Base-by-base conservation (phyloP, 2,113 vertebrate genomes). In the Petrocephalus microphthalmus region DNA sequence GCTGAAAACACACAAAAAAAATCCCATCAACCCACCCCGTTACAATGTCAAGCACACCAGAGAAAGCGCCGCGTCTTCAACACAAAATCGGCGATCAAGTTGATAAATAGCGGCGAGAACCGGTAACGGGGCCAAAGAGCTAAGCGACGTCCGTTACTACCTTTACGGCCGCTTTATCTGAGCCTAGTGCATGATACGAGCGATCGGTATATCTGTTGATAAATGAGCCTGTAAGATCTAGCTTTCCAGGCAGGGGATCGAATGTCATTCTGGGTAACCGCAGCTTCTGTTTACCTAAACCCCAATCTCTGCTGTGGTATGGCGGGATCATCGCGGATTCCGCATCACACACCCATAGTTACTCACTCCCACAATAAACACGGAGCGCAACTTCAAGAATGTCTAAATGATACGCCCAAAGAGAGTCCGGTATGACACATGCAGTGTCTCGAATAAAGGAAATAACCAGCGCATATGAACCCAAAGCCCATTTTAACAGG, bases 1-100 rank as follows among this genome's bases (percentile, higher is more conserved):
- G 89, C 91, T 92, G 92, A 93, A 92, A 56, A 89, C n/a, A 47
- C n/a, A n/a, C n/a, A 78, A 67, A 53, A 54, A 15, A 86, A 78
- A 84, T 78, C 52, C 67, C 19, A 81, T 53, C 37, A 42, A 17
- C 64, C 67, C 42, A 25, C 86, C 60, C 45, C 57, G 37, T 47
- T 22, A 83, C 37, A n/a, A 83, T 49, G 81, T 83, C 47, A 83
- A 11, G 1, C 10, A 49, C 47, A 45, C 81, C 0, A 82, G 15
- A 83, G 45, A n/a, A 83, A 83, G 20, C 25, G 60, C 25, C 60
- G 60, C 60, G 13, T 67, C n/a, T 29, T 29, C 25, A 67, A 13
- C 47, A n/a, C 11, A 67, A 83, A 22, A 49, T 45, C 81, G 8
- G 81, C 37, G 47, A 49, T 4, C 37, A 83, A 8, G 22, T 45